These are phyloP conservation scores for Dicrurus megarhynchus DNA, from an alignment of 2,113 vertebrate genomes.

Conservation along the genomic window DNA sequence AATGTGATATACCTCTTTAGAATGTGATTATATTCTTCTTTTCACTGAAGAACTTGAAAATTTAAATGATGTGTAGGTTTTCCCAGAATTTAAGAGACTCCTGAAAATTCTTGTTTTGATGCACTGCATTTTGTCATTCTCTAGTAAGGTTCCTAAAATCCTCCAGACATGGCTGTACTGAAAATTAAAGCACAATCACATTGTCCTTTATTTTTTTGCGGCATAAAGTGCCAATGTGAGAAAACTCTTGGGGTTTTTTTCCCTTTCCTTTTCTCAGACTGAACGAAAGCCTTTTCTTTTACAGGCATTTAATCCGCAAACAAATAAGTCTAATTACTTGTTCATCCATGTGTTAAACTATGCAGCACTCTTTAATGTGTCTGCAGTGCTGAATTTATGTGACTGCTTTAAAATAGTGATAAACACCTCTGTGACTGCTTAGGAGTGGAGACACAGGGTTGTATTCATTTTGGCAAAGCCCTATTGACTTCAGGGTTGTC, in stretches of 20 bases:
- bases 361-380: background rate
- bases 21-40: background rate
- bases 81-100: background rate
- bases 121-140: background rate
- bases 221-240: background rate
- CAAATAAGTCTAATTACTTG: constrained; percentile 43
- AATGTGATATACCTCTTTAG: background rate
- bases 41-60: background rate
- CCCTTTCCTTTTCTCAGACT: background rate
- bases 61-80: background rate
- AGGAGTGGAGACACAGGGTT: background rate
- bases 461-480: background rate
- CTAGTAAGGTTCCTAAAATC: background rate
- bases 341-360: constrained; percentile 22
- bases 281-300: constrained; percentile 18
- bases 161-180: background rate
- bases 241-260: background rate
- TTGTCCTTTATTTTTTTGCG: background rate
- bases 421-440: background rate
- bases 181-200: background rate
- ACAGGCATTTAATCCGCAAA: background rate
- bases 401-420: background rate
- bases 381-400: background rate
- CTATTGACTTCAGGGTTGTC: background rate
- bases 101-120: background rate